phyloP scores from a whole-genome alignment of 1,140 invertebrate species.

The Drepana arcuata region DNA sequence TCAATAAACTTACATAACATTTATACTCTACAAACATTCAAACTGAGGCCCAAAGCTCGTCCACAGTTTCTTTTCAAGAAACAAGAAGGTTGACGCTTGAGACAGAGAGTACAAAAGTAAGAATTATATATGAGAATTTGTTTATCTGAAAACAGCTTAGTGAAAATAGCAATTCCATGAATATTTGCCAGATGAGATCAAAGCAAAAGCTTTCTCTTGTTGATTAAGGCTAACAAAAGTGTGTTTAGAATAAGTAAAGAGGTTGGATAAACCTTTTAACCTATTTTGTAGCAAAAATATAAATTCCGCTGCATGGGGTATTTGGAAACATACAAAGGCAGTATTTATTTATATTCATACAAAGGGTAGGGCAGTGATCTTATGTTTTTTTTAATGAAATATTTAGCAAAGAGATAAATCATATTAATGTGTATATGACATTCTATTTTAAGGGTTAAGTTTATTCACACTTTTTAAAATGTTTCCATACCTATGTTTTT shows the following conservation, averaged over 20 bases:
- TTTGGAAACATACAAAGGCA: not conserved
- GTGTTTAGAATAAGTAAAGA: conserved; percentile 26
- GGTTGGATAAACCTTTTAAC: conserved; percentile 16
- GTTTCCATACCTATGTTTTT: no score
- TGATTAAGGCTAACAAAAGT: conserved; percentile 25
- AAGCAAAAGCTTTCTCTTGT: conserved; percentile 27
- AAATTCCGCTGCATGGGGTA: not conserved
- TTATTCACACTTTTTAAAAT: no score
- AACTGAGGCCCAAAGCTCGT: not conserved
- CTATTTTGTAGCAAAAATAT: not conserved
- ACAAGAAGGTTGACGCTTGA: not conserved
- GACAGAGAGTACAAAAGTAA: no score
- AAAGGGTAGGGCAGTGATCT: conserved; percentile 4
- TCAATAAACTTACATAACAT: no score
- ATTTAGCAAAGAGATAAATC: not conserved
- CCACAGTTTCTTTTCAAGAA: not conserved
- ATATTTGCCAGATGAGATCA: conserved; percentile 23
- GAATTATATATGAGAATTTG: not conserved
- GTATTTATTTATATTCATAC: not conserved
- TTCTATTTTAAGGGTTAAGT: no score
- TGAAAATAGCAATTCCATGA: conserved; percentile 9
- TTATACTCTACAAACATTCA: not conserved
- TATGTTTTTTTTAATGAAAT: not conserved
- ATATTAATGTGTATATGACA: not conserved
- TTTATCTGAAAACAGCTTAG: not conserved